Evolutionary conservation across 2,113 vertebrate genomes (phyloP), one percentile per base, ranked within the genome.

Genomic region (Menidia beryllina): DNA sequence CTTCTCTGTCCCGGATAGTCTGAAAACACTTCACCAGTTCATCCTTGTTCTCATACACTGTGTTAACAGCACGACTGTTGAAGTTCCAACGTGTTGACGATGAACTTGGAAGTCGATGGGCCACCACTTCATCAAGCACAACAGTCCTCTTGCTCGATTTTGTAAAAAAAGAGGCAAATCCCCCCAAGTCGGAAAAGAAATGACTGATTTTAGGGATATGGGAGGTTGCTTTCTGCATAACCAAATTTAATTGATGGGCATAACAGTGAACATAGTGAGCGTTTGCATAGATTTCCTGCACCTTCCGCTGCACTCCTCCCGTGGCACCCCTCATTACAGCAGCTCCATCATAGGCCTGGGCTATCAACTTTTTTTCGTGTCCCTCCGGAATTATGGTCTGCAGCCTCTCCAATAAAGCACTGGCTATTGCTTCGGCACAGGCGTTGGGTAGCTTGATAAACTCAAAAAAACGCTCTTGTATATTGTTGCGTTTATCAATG

Each of bases 251-350:
- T 10, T 20, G 30, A 11, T 39, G 34, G 23, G 34, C 34, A 21
- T 23, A 57, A n/a, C 54, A 57, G 34, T 57, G 54, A 13, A 57
- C 20, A 17, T 53, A 24, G n/a, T 57, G 20, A 21, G 54, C n/a
- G 9, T 57, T 57, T 57, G 21, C 38, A 21, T 41, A 58, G 2
- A 24, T 36, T 9, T 58, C 36, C 13, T 4, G 39, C 20, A 17
- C 24, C 9, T 24, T 39, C 2, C 19, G 27, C 53, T 55, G 34
- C 21, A 23, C 55, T 4, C n/a, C 13, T 19, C 19, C 15, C 8
- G 24, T 17, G 25, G 30, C 30, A 6, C 30, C 30, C 30, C 30
- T 34, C 30, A 23, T 39, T 39, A 27, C 51, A 26, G 26, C 51
- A 1, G 26, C 51, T 4, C 55, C n/a, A 2, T 57, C 55, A 23